phyloP scores from a whole-genome alignment of 2,797 vertebrate genomes.

The Picus viridis region DNA sequence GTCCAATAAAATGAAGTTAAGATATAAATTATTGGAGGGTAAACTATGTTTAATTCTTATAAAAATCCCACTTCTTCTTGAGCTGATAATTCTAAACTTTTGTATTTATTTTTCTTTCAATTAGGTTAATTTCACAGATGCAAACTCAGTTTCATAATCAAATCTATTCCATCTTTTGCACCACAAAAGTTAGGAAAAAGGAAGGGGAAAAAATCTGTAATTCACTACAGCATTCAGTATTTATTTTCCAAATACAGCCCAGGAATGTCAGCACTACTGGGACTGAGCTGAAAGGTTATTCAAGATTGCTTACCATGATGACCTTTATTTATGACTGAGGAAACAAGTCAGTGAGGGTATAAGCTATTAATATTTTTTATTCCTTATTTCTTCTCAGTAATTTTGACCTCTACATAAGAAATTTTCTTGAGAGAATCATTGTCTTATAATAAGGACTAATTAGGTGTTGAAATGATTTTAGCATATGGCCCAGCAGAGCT shows the following conservation, averaged over 20 bases:
- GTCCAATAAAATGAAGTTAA: not conserved
- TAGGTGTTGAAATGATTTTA: constrained; percentile 42
- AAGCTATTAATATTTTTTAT: not conserved
- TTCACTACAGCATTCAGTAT: not conserved
- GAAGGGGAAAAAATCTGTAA: not conserved
- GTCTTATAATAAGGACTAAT: constrained; percentile 36
- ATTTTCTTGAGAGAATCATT: constrained; percentile 21
- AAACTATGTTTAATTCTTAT: not conserved
- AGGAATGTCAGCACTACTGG: constrained; percentile 55
- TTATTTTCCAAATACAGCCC: constrained; percentile 49
- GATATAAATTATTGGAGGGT: not conserved
- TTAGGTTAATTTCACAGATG: not conserved
- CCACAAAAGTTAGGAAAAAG: not conserved
- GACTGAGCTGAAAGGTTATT: constrained; percentile 58
- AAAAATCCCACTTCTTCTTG: not conserved
- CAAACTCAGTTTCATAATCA: not conserved
- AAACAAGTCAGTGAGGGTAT: constrained; percentile 1
- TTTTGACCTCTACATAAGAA: not conserved
- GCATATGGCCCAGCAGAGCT: constrained; percentile 40
- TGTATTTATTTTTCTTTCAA: not conserved
- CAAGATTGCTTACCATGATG: not conserved
- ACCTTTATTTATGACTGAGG: constrained; percentile 52
- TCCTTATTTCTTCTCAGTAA: not conserved
- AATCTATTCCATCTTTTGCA: not conserved
- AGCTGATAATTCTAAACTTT: not conserved